Conservation (phyloP, 2,113 vertebrate genomes). For the Prunella fulvescens region DNA sequence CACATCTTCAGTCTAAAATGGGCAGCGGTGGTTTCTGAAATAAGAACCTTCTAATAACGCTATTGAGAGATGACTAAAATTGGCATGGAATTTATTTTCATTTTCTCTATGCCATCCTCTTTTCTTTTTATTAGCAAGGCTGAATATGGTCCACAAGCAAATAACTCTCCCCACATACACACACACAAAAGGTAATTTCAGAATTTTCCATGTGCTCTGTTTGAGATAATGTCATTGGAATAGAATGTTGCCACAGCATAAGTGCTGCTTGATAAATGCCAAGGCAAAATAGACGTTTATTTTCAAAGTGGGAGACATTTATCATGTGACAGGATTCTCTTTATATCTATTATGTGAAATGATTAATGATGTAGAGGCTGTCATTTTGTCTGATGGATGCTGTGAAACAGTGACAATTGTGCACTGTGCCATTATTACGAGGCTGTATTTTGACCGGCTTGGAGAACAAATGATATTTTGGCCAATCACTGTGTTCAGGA, state of each 20-base stretch:
- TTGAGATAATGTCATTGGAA: constrained; percentile 55
- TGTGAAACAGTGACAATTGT: constrained; percentile 50
- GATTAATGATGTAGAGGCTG: constrained; percentile 60
- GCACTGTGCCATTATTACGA: constrained; percentile 26
- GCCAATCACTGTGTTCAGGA: constrained; percentile 11
- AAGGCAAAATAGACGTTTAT: constrained; percentile 59
- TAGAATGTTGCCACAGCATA: constrained; percentile 2
- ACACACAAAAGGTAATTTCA: constrained; percentile 2
- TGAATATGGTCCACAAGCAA: neutral
- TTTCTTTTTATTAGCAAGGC: neutral
- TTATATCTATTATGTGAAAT: constrained; percentile 62
- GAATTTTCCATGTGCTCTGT: constrained; percentile 6
- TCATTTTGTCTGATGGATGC: constrained; percentile 61
- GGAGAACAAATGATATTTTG: constrained; percentile 29
- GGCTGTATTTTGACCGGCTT: constrained; percentile 25
- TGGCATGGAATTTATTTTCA: constrained; percentile 7
- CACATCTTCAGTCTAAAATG: neutral
- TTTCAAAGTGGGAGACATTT: constrained; percentile 61
- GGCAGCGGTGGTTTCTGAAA: neutral
- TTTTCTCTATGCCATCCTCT: neutral
- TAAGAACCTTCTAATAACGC: neutral
- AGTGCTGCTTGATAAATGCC: constrained; percentile 62
- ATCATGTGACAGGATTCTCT: constrained; percentile 53
- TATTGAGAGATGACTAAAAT: neutral
- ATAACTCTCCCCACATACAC: neutral